Evolutionary conservation across 2,113 vertebrate genomes (phyloP).

Genomic region (Lepidothrix coronata): DNA sequence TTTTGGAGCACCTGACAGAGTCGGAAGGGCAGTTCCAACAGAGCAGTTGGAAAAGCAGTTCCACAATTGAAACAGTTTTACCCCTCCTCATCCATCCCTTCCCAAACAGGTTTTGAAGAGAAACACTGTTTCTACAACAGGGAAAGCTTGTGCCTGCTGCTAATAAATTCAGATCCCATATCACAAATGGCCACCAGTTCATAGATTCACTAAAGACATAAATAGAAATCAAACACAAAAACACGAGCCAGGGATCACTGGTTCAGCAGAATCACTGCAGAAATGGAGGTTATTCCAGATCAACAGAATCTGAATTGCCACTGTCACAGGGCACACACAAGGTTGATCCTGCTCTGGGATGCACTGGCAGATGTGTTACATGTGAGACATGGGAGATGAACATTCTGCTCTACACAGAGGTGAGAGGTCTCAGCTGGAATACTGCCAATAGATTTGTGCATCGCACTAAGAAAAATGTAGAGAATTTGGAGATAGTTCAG

Average conservation of each 20-base stretch:
- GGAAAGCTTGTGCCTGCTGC: neutral
- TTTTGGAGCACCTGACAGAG: neutral
- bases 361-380: neutral
- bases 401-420: neutral
- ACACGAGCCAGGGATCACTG: neutral
- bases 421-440: neutral
- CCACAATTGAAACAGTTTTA: neutral
- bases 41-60: neutral
- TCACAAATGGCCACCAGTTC: neutral
- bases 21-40: neutral
- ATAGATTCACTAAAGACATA: neutral
- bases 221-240: neutral
- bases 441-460: neutral
- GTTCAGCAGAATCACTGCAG: neutral
- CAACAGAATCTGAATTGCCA: neutral
- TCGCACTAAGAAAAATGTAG: neutral
- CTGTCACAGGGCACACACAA: too few species aligned
- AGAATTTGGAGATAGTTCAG: neutral
- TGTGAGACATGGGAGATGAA: neutral
- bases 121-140: neutral
- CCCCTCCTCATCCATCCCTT: neutral
- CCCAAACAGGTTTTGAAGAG: neutral
- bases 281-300: neutral
- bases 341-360: neutral
- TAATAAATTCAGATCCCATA: neutral